Evolutionary conservation across 1,140 invertebrate genomes (phyloP), one percentile per base, ranked within the genome.

Genomic region (Drosophila jambulina): DNA sequence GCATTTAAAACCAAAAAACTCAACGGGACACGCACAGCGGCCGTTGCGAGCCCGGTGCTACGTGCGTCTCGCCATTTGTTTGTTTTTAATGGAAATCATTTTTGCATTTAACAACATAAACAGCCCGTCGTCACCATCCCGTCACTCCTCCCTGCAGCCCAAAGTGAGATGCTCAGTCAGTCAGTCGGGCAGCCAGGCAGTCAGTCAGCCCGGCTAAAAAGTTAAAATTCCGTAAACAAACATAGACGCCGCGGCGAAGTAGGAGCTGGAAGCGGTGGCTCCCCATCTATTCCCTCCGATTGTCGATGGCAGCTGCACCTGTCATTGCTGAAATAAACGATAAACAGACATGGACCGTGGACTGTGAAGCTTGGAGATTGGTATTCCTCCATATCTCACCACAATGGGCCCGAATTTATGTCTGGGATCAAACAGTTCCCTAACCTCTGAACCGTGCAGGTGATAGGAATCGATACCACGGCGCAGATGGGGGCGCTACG

Each of bases 61-160:
- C 84, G 84, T 90, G 84, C 70, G 74, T 64, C 59, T 64, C 72
- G 76, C 68, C 68, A 58, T 87, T 81, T 78, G 78, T 83, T 88
- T 88, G 75, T 64, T 90, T 79, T 79, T 83, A 90, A 90, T 85
- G 85, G 81, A 85, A 90, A 90, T 90, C 75, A 90, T 90, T 90
- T 90, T 90, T 90, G 85, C 85, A 90, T 90, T 90, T 90, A 90
- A 90, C 85, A 90, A 79, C 81, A 88, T 75, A 90, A 88, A 88
- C 85, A 87, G 85, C 38, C 75, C 60, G 71, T 78, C 70, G 65
- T 69, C 80, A 64, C 65, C 68, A 42, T 38, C 27, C 53, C 64
- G 15, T 58, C 58, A 19, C 29, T 40, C 60, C 38, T 34, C 43
- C 53, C 81, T 57, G 58, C 46, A 45, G 62, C 42, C 21, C 45